Evolutionary conservation across 2,113 vertebrate species (phyloP), one percentile per base, ranked within the genome.

Genomic region (Labrus mixtus): DNA sequence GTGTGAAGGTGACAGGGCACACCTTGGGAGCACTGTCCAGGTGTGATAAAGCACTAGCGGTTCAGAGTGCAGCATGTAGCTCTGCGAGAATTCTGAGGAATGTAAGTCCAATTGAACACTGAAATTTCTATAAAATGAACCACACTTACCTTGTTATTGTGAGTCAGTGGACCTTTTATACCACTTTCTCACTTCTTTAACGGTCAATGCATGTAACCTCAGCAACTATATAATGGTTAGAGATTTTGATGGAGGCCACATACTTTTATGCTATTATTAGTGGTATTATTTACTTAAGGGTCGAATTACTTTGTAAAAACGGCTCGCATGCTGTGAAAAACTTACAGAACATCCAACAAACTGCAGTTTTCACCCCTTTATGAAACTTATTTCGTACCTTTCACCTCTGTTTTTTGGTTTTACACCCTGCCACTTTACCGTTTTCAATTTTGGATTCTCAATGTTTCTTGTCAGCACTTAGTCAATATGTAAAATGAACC

Each of bases 1-100:
- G 61, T 62, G 59, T 82, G 81, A 83, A 78, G 84, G 87, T 89
- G 85, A 87, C 64, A 67, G 67, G 59, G 16, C 57, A 57, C 51
- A 81, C 68, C 53, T 41, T 63, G 37, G 54, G 68, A 79, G 22
- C 41, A 17, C 55, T 78, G 67, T 64, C 74, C 19, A 41, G 4
- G 12, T 77, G 37, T 81, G 54, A 81, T 75, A 36, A 62, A 76
- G 73, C 70, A 73, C 63, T 62, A 53, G 57, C 39, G 76, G 79
- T 45, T 58, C 48, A 33, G 33, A 68, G 39, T 64, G 60, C 50
- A 25, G 41, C 29, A 6, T 33, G 29, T 33, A 33, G 29, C 29
- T 33, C 29, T 17, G 13, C 9, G 2, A n/a, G n/a, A n/a, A n/a
- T n/a, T n/a, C n/a, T n/a, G n/a, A 66, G 19, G 10, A 53, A 45